Base-by-base conservation (phyloP, 2,113 vertebrate genomes). In the Ameiurus melas region DNA sequence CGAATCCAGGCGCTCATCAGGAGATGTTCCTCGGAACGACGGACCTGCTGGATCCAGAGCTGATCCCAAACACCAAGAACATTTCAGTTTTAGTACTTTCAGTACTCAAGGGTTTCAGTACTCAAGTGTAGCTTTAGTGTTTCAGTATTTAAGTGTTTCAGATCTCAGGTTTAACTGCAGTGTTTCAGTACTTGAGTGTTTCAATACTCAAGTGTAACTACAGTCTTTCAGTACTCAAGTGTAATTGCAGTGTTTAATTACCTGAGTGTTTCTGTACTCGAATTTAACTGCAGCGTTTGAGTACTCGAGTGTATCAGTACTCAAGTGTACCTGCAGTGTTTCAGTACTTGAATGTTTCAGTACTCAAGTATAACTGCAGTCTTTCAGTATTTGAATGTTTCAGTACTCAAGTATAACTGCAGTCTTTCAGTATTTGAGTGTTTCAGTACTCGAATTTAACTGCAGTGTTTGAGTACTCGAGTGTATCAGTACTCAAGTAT, bases 31-130 rank as follows among this genome's bases (percentile, higher is more conserved):
- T 39, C 92, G 96, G 91, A 98, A 99, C 0, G 14, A 78, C 43
- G 98, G 98, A 12, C 98, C 98, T 0, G 98, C 98, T 75, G 98
- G 96, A 90, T 99, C 98, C 92, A 99, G 94, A 86, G 96, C 98
- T 99, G 90, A 89, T 17, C n/a, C 36, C 12, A 78, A 39, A 92
- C 58, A 91, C 39, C 22, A 30, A 58, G 53, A 58, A 82, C 33
- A 82, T 25, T 39, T 82, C 10, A 39, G 55, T 22, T 12, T 81
- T 19, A 80, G 78, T 17, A 36, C n/a, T 33, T 58, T 33, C 53
- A 58, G 78, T 55, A 33, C 17, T 57, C 13, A 47, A 9, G 16
- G 2, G 43, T 20, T 33, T 84, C n/a, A 84, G 0, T 39, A 39
- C 16, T 58, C 19, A 0, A 36, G 25, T 5, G 8, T 25, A 25